phyloP scores from a whole-genome alignment of 2,888 invertebrate species.

The Onthophagus sagittarius region DNA sequence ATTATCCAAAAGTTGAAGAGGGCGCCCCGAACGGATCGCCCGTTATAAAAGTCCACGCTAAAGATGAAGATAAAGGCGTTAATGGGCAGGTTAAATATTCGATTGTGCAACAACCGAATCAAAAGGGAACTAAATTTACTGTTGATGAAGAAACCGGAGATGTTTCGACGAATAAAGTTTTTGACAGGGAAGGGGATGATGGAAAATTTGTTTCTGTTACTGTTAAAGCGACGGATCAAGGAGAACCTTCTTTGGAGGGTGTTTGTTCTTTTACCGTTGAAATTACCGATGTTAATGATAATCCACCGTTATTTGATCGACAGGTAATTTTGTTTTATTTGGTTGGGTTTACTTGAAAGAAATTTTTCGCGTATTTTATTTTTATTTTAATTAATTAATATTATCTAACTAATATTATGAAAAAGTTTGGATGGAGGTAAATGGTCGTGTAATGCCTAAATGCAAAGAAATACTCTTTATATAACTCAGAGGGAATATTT shows the following conservation, averaged over 20 bases:
- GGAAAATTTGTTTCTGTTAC: slow-evolving; percentile 95
- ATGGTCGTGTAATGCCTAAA: too few species aligned
- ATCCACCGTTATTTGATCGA: slow-evolving; percentile 90
- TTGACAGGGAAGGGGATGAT: slow-evolving; percentile 95
- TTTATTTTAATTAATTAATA: too few species aligned
- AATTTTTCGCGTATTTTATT: too few species aligned
- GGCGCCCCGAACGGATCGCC: slow-evolving; percentile 92
- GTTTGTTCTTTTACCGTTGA: slow-evolving; percentile 98
- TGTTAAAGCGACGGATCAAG: slow-evolving; percentile 97
- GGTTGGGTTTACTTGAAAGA: background rate
- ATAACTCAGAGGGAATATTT: too few species aligned
- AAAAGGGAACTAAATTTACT: slow-evolving; percentile 91
- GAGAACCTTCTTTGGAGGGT: slow-evolving; percentile 95
- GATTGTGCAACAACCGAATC: slow-evolving; percentile 94
- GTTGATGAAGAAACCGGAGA: slow-evolving; percentile 95
- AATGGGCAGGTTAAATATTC: slow-evolving; percentile 95
- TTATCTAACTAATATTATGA: too few species aligned
- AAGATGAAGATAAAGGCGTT: slow-evolving; percentile 94
- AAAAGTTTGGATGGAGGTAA: too few species aligned
- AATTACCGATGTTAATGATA: slow-evolving; percentile 97
- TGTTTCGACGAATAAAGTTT: slow-evolving; percentile 92
- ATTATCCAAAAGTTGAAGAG: slow-evolving; percentile 91
- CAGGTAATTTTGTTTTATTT: slow-evolving; percentile 60
- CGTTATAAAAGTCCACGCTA: slow-evolving; percentile 87
- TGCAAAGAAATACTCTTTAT: too few species aligned